Base-by-base conservation (phyloP, 2,113 vertebrate species). In the Oncorhynchus nerka region DNA sequence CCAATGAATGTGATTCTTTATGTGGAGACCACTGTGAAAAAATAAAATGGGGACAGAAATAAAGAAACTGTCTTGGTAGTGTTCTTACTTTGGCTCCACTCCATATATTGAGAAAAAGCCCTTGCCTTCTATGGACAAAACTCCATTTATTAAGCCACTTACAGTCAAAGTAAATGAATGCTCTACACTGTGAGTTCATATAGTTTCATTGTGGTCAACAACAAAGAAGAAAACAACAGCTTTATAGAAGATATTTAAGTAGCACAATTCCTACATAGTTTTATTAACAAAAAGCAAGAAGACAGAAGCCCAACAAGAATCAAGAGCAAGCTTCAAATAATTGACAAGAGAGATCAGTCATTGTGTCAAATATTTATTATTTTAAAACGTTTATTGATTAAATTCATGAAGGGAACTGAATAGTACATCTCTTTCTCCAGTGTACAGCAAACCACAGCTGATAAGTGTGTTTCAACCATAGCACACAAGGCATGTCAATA, bases 371-470 rank as follows among this genome's bases (percentile, higher is more conserved):
- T 89, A 88, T 91, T 90, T 89, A 92, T 92, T 92, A 75, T 88
- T 91, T 92, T 90, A 91, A 94, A 93, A 93, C 62, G 82, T 93
- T 93, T 92, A 93, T 86, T 77, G 92, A 91, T 93, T 93, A 89
- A 89, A 90, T 89, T 93, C 84, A 93, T 90, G 86, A 71, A 87
- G 91, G 90, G 80, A 86, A 91, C 87, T 88, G 83, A 91, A 92
- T 86, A 85, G 89, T 88, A 93, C 91, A 92, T 90, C 75, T 91
- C 80, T 89, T 90, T 91, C 89, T 94, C 93, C 92, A 93, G 93
- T 94, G 93, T 93, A 93, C 91, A 91, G 91, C 89, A 91, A 91
- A 93, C 90, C 92, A 93, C 91, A 91, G 87, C 86, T 89, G 89
- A 91, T 80, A 76, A 85, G 85, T 83, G 88, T 79, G 83, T 87